These are phyloP conservation scores for Dryas iulia DNA, from an alignment of 1,140 invertebrate genomes.

Conservation along the genomic window DNA sequence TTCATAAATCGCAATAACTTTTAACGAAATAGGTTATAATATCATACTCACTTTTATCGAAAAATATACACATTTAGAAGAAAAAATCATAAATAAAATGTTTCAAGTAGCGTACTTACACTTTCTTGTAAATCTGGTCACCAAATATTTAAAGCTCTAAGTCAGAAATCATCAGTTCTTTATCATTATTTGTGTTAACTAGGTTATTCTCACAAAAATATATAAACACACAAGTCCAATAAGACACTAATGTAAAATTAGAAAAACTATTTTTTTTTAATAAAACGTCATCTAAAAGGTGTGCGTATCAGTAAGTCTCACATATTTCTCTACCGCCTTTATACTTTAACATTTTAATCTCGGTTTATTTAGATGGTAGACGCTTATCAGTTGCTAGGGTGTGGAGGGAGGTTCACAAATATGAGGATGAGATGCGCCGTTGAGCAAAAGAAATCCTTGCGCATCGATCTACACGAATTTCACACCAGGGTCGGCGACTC, in stretches of 20 bases:
- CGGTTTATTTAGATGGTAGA: constrained; percentile 17
- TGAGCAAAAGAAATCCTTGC: constrained; percentile 26
- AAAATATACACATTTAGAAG: not conserved
- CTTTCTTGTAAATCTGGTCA: not conserved
- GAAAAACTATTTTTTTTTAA: constrained; percentile 8
- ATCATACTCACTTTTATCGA: not conserved
- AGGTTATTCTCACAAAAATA: constrained; percentile 18
- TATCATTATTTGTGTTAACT: not conserved
- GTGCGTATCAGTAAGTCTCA: constrained; percentile 17
- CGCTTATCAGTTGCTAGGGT: constrained; percentile 19
- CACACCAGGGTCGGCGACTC: constrained; percentile 31
- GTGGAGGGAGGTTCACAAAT: constrained; percentile 11
- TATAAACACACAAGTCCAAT: constrained; percentile 15
- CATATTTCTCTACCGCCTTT: constrained; percentile 20
- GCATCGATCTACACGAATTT: constrained; percentile 35
- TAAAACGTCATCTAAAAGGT: constrained; percentile 21
- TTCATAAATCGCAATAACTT: not conserved
- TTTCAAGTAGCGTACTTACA: not conserved
- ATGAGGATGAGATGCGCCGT: constrained; percentile 33
- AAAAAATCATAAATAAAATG: not conserved
- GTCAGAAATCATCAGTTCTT: constrained; percentile 3
- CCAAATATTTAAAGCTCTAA: not conserved
- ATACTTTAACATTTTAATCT: constrained; percentile 11
- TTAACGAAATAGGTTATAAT: not conserved
- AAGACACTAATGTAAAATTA: constrained; percentile 14